phyloP scores from a whole-genome alignment of 2,113 vertebrate species.

The Neolamprologus caudopunctatus region DNA sequence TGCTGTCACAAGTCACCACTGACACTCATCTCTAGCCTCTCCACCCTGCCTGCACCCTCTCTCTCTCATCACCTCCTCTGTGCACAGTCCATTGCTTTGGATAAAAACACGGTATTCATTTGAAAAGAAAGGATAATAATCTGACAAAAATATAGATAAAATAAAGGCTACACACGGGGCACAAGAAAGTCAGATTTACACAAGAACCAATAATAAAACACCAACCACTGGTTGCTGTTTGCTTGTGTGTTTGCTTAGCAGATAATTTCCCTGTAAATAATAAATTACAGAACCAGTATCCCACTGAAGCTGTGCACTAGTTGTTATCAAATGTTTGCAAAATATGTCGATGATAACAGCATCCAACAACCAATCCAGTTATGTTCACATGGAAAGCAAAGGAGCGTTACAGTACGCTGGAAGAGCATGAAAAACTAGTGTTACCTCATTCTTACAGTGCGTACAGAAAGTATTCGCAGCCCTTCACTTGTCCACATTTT shows the following conservation, averaged over 20 bases:
- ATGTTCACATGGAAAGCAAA: accelerated
- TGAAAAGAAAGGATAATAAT: neutral
- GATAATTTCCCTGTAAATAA: neutral
- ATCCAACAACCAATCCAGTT: neutral
- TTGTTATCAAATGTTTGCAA: neutral
- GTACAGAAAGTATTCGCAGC: neutral
- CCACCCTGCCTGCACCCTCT: neutral
- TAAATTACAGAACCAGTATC: neutral
- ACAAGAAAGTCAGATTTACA: neutral
- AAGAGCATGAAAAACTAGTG: accelerated
- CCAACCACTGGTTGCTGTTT: neutral
- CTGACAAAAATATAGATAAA: neutral
- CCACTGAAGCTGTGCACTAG: neutral
- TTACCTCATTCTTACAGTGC: neutral
- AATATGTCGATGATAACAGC: neutral
- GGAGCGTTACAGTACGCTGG: accelerated
- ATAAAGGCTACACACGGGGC: neutral
- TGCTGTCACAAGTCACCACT: neutral
- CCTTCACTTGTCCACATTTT: neutral
- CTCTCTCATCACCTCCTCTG: neutral
- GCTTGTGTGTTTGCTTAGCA: neutral
- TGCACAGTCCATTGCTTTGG: neutral
- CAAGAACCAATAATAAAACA: neutral
- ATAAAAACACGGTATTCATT: neutral
- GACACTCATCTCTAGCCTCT: neutral